Conservation (phyloP, 2,888 invertebrate genomes). For the Pediacus dermestoides region DNA sequence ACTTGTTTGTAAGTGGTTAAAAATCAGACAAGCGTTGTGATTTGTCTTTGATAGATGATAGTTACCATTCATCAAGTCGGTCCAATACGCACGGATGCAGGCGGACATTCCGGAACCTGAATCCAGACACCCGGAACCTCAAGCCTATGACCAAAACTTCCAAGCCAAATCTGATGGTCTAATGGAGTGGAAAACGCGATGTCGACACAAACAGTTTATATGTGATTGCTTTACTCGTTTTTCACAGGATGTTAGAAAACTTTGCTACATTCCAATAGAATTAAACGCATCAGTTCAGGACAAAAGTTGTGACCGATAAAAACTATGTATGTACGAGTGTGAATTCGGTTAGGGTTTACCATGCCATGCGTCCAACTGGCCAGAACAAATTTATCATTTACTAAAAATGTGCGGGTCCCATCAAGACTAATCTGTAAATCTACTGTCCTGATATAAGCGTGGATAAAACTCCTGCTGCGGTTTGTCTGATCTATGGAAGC, state of each 20-base stretch:
- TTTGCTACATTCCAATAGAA: conserved; percentile 16
- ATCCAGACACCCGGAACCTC: conserved; percentile 24
- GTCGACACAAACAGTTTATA: conserved; percentile 42
- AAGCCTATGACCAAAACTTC: conserved; percentile 11
- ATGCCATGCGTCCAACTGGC: too few species aligned
- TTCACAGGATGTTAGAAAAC: conserved; percentile 22
- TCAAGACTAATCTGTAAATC: too few species aligned
- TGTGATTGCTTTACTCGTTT: conserved; percentile 34
- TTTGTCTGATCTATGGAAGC: too few species aligned
- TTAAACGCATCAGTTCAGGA: conserved; percentile 10
- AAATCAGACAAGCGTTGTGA: conserved; percentile 43
- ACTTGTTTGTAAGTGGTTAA: conserved; percentile 31
- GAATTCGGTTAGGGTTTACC: background rate
- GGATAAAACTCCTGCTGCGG: too few species aligned
- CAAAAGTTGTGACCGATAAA: too few species aligned
- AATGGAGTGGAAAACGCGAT: conserved; percentile 44
- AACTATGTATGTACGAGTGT: too few species aligned
- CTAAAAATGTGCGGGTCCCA: too few species aligned
- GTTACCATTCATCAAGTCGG: conserved; percentile 47
- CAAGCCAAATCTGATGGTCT: conserved; percentile 22
- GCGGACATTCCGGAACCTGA: conserved; percentile 30
- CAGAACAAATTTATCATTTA: too few species aligned
- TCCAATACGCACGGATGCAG: conserved; percentile 38
- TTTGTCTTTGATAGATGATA: conserved; percentile 52
- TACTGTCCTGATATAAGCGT: too few species aligned